A percentile compares a stretch with the other conserved stretches of the same genome.
Conservation (phyloP, 2,113 vertebrate species). For the Tenebrosternarchus preto region DNA sequence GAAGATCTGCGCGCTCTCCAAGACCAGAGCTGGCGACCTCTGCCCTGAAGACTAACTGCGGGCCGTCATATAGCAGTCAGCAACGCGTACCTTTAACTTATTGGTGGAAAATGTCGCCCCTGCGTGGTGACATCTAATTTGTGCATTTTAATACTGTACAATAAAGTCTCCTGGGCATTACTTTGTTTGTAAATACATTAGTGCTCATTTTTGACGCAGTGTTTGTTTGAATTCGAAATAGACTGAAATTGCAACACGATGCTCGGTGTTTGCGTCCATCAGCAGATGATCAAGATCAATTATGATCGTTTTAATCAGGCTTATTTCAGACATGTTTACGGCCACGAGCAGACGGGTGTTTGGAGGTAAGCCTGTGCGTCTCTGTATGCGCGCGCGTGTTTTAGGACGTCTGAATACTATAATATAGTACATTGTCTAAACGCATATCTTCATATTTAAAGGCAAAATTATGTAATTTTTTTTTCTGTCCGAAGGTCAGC, state of each 20-base stretch:
- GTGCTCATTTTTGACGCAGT: no score
- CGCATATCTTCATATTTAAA: no score
- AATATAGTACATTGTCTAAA: no score
- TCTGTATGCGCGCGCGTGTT: neutral
- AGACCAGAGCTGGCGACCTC: no score
- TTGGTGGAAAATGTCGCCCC: conserved; percentile 24
- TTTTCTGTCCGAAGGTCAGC: no score
- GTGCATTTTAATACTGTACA: neutral
- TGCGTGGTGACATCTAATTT: neutral
- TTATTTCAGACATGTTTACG: neutral
- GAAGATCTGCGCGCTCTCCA: no score
- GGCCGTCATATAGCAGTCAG: neutral
- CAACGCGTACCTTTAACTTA: neutral
- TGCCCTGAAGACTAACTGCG: no score
- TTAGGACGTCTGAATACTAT: neutral
- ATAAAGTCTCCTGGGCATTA: neutral
- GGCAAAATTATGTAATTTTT: no score
- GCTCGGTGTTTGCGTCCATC: neutral
- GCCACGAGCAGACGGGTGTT: neutral
- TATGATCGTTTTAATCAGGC: neutral
- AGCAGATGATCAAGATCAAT: neutral
- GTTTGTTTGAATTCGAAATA: no score
- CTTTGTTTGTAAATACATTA: no score
- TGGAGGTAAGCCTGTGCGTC: neutral
- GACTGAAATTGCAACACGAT: neutral